phyloP scores from a whole-genome alignment of 2,797 vertebrate genomes.

The Schizopygopsis malacanthus region DNA sequence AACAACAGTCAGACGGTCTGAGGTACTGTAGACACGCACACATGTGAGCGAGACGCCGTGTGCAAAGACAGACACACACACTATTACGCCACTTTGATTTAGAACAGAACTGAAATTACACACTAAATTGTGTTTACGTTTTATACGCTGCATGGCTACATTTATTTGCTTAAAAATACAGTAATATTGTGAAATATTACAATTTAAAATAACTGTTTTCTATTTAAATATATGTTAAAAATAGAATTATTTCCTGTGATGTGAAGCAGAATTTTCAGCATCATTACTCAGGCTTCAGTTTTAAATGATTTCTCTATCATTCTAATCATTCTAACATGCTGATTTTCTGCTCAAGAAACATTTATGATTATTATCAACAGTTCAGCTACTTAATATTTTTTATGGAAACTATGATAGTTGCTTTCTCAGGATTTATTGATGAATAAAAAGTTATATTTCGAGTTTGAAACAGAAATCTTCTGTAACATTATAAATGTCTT shows the following conservation, averaged over 20 bases:
- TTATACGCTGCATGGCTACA: not conserved
- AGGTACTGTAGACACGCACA: not conserved
- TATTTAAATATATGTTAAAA: not conserved
- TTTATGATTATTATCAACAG: too few species aligned
- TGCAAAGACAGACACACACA: not conserved
- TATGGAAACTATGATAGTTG: not conserved
- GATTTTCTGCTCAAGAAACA: not conserved
- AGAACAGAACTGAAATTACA: not conserved
- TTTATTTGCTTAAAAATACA: not conserved
- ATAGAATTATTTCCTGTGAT: not conserved
- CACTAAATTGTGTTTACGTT: not conserved
- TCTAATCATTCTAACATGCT: not conserved
- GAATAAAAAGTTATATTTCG: not conserved
- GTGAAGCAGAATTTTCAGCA: not conserved
- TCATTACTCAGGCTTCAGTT: not conserved
- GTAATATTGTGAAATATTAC: not conserved
- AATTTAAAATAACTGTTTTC: not conserved
- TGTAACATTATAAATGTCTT: not conserved
- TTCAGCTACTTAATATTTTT: too few species aligned
- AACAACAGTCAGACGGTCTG: slow-evolving; percentile 7
- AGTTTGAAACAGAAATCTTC: not conserved
- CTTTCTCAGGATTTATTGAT: not conserved
- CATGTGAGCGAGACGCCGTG: not conserved
- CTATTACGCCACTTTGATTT: not conserved
- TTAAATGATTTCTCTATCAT: not conserved